phyloP scores from a whole-genome alignment of 2,888 invertebrate species.

The Parthenolecanium corni region DNA sequence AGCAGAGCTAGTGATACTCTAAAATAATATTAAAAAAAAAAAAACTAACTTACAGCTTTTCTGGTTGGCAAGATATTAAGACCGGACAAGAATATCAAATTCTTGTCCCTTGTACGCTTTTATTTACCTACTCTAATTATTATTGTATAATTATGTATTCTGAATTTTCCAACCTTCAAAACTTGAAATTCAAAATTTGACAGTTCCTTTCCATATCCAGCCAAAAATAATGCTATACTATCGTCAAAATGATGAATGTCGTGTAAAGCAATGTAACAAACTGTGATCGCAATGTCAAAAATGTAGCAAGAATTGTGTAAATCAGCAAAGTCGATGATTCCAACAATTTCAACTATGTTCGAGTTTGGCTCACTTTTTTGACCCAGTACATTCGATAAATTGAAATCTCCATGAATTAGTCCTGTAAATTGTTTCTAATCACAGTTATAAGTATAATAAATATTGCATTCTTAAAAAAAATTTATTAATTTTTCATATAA shows the following conservation, averaged over 20 bases:
- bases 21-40: no score
- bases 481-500: no score
- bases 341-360: slow-evolving; percentile 48
- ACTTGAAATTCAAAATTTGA: slow-evolving; percentile 51
- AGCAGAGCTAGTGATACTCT: no score
- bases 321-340: slow-evolving; percentile 81
- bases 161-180: slow-evolving; percentile 55
- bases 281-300: slow-evolving; percentile 71
- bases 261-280: slow-evolving; percentile 56
- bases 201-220: slow-evolving; percentile 59
- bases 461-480: no score
- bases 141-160: no score
- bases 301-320: slow-evolving; percentile 57
- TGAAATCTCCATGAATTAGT: slow-evolving; percentile 78
- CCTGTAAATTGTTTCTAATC: slow-evolving; percentile 36
- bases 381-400: slow-evolving; percentile 76
- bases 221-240: slow-evolving; percentile 44
- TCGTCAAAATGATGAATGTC: not conserved
- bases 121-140: no score
- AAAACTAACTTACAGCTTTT: no score
- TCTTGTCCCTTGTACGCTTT: no score
- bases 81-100: no score
- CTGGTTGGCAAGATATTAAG: no score
- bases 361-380: slow-evolving; percentile 34
- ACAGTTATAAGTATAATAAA: no score